These are phyloP conservation scores for Nasonovia ribisnigri DNA, from an alignment of 2,888 invertebrate genomes.

Conservation along the genomic window DNA sequence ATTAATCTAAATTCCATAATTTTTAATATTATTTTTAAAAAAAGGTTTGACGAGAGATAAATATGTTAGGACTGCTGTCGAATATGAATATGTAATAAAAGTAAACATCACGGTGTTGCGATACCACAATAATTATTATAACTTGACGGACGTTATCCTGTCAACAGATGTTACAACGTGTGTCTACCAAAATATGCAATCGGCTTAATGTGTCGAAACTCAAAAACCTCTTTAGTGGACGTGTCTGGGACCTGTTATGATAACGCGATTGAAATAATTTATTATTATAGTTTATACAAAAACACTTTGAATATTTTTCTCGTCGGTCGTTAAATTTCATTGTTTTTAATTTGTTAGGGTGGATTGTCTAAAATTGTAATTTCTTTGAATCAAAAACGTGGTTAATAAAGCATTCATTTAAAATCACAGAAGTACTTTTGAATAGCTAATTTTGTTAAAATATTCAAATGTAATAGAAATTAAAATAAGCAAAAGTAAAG, in stretches of 20 bases:
- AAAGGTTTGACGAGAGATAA: neutral
- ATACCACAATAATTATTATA: constrained; percentile 17
- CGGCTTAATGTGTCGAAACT: constrained; percentile 42
- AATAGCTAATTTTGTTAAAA: neutral
- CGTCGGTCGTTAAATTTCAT: neutral
- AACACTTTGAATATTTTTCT: neutral
- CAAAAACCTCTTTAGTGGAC: constrained; percentile 11
- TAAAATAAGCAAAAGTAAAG: neutral
- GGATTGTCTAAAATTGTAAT: neutral
- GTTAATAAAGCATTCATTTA: neutral
- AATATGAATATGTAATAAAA: neutral
- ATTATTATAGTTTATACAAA: neutral
- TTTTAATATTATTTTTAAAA: neutral
- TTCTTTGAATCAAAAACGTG: neutral
- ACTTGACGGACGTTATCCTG: constrained; percentile 33
- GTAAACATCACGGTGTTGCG: neutral
- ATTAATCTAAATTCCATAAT: neutral
- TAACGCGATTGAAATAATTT: constrained; percentile 21
- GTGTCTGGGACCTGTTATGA: constrained; percentile 4
- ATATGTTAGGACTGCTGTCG: neutral
- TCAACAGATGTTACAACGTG: constrained; percentile 39
- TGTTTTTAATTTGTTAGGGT: neutral
- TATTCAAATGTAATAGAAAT: constrained; percentile 16
- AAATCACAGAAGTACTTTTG: neutral
- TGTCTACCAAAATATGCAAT: constrained; percentile 6